Percentiles rank a stretch among this genome's conserved stretches.
Conservation (phyloP, 2,113 vertebrate species). For the Megaptera novaeangliae region DNA sequence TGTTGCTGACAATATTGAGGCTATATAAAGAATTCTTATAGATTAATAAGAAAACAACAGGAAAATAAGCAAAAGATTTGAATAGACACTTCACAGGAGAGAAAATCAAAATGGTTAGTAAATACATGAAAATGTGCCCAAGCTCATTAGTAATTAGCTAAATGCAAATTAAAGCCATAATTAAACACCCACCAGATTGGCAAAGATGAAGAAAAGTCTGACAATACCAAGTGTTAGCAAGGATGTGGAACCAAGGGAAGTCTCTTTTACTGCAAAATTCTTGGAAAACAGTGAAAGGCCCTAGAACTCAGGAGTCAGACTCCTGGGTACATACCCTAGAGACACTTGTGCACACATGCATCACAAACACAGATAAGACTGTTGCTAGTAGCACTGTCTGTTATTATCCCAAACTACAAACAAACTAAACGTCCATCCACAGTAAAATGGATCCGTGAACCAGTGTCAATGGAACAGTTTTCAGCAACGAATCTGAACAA, state of each 20-base stretch:
- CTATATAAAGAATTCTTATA: not conserved
- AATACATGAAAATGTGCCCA: not conserved
- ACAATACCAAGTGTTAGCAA: not conserved
- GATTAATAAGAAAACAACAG: not conserved
- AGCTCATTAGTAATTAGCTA: not conserved
- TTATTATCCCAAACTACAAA: not conserved
- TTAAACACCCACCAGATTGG: not conserved
- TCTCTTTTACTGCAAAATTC: not conserved
- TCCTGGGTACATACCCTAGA: not conserved
- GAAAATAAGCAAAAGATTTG: not conserved
- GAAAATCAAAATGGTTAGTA: not conserved
- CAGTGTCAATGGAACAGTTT: not conserved
- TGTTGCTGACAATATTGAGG: not conserved
- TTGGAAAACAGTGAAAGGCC: not conserved
- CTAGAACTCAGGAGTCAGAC: not conserved
- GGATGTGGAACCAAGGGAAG: not conserved
- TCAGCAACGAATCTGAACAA: not conserved
- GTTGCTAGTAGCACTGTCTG: not conserved
- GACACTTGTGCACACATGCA: fast-evolving
- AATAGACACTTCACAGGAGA: not conserved
- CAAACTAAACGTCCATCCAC: not conserved
- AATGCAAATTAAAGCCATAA: not conserved
- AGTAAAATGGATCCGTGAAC: not conserved
- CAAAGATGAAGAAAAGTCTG: not conserved
- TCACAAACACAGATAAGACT: not conserved